These are phyloP conservation scores for Andrena hattorfiana DNA, from an alignment of 2,888 invertebrate species.

Conservation along the genomic window DNA sequence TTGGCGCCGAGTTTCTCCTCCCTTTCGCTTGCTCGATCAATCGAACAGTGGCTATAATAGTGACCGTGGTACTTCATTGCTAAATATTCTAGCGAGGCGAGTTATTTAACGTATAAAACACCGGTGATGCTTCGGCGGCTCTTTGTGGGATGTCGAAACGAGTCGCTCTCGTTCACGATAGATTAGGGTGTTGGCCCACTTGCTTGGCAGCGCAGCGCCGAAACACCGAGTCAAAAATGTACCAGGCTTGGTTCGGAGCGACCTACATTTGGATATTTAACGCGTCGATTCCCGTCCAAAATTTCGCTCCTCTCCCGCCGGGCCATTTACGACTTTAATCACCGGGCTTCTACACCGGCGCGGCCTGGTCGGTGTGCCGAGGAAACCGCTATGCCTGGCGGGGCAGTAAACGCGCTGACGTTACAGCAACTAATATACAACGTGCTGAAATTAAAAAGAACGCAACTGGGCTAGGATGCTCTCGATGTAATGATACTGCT, in stretches of 20 bases:
- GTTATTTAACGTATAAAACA: too few species aligned
- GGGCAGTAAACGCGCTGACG: conserved; percentile 26
- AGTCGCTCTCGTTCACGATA: not conserved
- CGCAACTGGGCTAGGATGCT: not conserved
- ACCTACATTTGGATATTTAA: conserved; percentile 12
- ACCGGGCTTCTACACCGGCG: conserved; percentile 23
- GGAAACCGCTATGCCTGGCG: conserved; percentile 30
- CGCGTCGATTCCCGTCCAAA: conserved; percentile 32
- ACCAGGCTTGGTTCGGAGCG: not conserved
- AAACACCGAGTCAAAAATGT: not conserved
- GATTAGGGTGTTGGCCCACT: not conserved
- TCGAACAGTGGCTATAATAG: not conserved
- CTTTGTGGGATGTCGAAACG: not conserved
- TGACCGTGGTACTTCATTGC: not conserved
- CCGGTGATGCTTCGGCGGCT: not conserved
- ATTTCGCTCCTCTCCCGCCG: not conserved
- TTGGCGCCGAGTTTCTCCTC: not conserved
- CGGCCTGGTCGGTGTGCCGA: conserved; percentile 9
- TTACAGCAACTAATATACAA: conserved; percentile 21
- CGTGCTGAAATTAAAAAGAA: conserved; percentile 14
- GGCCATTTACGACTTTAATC: conserved; percentile 38
- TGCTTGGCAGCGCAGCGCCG: not conserved
- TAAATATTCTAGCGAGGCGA: too few species aligned
- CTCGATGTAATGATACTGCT: not conserved
- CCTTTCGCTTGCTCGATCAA: not conserved